Evolutionary conservation across 2,113 vertebrate species (phyloP), one percentile per base, ranked within the genome.

Genomic region (Perognathus longimembris): DNA sequence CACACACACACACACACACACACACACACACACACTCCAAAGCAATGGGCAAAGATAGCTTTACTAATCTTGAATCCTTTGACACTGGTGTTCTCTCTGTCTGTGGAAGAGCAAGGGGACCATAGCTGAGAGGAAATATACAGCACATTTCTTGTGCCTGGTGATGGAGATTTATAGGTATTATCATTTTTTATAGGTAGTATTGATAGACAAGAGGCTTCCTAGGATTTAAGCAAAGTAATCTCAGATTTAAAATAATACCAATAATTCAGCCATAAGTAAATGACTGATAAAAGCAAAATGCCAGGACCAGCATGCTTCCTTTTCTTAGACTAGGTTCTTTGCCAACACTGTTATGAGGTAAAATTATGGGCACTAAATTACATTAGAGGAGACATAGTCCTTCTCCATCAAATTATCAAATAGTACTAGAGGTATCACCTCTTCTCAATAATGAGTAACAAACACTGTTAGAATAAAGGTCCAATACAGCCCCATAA

Each of bases 171-270:
- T 85, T 90, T 84, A 82, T 40, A 91, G 36, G 34, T n/a, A 80
- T 24, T 32, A n/a, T n/a, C n/a, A n/a, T n/a, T n/a, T n/a, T n/a
- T n/a, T n/a, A n/a, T n/a, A n/a, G n/a, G n/a, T n/a, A n/a, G 34
- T n/a, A 80, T 24, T 32, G 36, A 67, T 5, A 42, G 70, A 75
- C 21, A 78, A 89, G 34, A 90, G 61, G 66, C 30, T 86, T 86
- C 59, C 3, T 22, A 71, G 17, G 84, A 85, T 66, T 85, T 95
- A 38, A 85, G 24, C 24, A 79, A 45, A 63, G 50, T 73, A 63
- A 83, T 80, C 76, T 67, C 59, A 63, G n/a, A 91, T 80, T 76
- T 30, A 66, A 96, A 87, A 84, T 42, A 80, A 75, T 78, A 74
- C 22, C 32, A 63, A 88, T 34, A 87, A 76, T 21, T 26, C 14